Conservation (phyloP, 2,888 invertebrate species). For the Cheiracanthium punctorium region DNA sequence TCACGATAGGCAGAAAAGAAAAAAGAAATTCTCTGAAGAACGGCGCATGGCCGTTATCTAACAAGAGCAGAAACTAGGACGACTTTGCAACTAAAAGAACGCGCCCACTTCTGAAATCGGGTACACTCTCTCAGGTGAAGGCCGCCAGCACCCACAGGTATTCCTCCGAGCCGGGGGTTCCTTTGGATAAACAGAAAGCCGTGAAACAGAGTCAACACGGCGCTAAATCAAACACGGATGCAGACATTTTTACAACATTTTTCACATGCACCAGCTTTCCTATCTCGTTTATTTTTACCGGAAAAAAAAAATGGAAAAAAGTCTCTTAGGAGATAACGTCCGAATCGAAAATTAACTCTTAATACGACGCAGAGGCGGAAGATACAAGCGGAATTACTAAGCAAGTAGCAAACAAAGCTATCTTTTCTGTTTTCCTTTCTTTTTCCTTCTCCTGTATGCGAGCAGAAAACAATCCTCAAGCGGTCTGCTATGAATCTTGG, state of each 20-base stretch:
- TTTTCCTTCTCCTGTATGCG: too few species aligned
- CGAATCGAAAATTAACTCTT: neutral
- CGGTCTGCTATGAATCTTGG: too few species aligned
- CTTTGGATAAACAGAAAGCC: slow-evolving; percentile 58
- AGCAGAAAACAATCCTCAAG: too few species aligned
- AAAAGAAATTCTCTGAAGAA: too few species aligned
- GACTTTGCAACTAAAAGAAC: neutral
- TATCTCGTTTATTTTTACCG: neutral
- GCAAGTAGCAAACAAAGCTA: too few species aligned
- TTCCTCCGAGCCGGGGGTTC: slow-evolving; percentile 24
- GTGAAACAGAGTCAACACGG: slow-evolving; percentile 53
- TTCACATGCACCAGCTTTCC: neutral
- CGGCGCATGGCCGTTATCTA: neutral
- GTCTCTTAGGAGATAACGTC: neutral
- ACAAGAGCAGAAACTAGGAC: neutral
- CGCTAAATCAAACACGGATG: slow-evolving; percentile 68
- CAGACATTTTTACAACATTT: slow-evolving; percentile 62
- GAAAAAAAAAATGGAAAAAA: too few species aligned
- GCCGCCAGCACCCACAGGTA: neutral
- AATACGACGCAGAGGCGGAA: neutral
- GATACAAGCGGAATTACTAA: neutral
- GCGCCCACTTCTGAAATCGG: neutral
- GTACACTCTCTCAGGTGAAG: neutral
- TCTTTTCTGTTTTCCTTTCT: too few species aligned
- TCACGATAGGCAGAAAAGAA: too few species aligned